phyloP scores from a whole-genome alignment of 2,888 invertebrate species.

The Mythimna vitellina region DNA sequence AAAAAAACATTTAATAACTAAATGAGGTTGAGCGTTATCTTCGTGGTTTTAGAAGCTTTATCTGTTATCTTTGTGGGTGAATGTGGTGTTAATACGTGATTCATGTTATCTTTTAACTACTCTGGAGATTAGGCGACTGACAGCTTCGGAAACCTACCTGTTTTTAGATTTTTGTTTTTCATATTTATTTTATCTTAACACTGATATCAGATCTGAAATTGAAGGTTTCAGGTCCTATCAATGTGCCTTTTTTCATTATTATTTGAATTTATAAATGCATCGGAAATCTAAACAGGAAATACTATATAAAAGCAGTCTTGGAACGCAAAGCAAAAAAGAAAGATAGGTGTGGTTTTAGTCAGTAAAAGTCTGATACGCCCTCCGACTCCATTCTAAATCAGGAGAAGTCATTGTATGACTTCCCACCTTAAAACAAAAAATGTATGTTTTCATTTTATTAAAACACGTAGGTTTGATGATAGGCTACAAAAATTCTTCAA shows the following conservation, averaged over 20 bases:
- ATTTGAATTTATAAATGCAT: conserved; percentile 2
- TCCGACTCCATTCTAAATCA: no score
- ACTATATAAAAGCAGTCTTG: background rate
- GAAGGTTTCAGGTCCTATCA: conserved; percentile 17
- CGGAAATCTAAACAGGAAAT: background rate
- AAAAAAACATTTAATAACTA: background rate
- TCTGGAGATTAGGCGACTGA: conserved; percentile 47
- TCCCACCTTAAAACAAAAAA: no score
- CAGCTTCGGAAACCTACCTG: conserved; percentile 28
- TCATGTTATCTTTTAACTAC: conserved; percentile 45
- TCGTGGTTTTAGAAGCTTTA: conserved; percentile 24
- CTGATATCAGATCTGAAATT: conserved; percentile 21
- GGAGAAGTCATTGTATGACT: no score
- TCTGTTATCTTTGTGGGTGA: conserved; percentile 50
- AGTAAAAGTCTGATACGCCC: no score
- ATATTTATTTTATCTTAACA: conserved; percentile 32
- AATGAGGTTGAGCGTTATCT: background rate
- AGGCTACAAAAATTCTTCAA: no score
- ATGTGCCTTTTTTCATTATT: no score
- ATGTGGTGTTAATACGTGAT: conserved; percentile 45
- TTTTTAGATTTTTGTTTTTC: conserved; percentile 31
- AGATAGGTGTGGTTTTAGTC: no score
- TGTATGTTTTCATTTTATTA: no score
- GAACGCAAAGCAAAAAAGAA: no score
- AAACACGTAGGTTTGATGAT: no score